Evolutionary conservation across 1,140 invertebrate species (phyloP).

Genomic region (Drosophila obscura): DNA sequence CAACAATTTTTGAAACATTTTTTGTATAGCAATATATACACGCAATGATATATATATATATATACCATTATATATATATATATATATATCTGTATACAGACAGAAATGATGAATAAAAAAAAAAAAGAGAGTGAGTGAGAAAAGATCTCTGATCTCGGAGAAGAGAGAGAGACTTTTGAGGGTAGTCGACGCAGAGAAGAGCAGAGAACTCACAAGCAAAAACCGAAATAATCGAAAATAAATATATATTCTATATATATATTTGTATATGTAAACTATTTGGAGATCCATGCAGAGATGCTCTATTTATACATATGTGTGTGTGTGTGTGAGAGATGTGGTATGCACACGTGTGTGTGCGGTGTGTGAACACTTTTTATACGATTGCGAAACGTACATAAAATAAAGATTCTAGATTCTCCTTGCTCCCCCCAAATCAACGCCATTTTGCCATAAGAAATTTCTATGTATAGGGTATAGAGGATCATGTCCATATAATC

Average conservation of each 20-base stretch:
- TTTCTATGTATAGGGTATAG: too few species aligned
- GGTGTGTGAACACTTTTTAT: slow-evolving; percentile 62
- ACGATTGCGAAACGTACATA: slow-evolving; percentile 37
- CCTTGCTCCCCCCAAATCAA: too few species aligned
- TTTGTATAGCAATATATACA: slow-evolving; percentile 65
- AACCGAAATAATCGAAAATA: slow-evolving; percentile 58
- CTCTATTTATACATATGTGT: slow-evolving; percentile 64
- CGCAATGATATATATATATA: slow-evolving; percentile 21
- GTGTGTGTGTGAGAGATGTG: slow-evolving; percentile 40
- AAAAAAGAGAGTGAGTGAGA: slow-evolving; percentile 40
- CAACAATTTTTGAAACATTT: slow-evolving; percentile 64
- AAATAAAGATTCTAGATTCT: slow-evolving; percentile 17
- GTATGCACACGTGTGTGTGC: slow-evolving; percentile 36
- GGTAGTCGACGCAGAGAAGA: slow-evolving; percentile 10
- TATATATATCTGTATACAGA: slow-evolving; percentile 29
- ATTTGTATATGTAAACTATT: slow-evolving; percentile 78
- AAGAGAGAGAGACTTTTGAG: slow-evolving; percentile 8
- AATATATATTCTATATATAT: slow-evolving; percentile 59
- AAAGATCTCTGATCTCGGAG: slow-evolving; percentile 30
- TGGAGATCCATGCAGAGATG: slow-evolving; percentile 73
- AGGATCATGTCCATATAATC: too few species aligned
- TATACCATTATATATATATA: slow-evolving; percentile 61
- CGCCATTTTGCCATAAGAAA: too few species aligned
- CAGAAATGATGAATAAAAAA: slow-evolving; percentile 17
- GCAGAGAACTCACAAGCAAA: slow-evolving; percentile 54